Percentiles rank a stretch among this genome's conserved stretches.
Conservation (phyloP, 2,888 invertebrate genomes). For the Taenaris catops region DNA sequence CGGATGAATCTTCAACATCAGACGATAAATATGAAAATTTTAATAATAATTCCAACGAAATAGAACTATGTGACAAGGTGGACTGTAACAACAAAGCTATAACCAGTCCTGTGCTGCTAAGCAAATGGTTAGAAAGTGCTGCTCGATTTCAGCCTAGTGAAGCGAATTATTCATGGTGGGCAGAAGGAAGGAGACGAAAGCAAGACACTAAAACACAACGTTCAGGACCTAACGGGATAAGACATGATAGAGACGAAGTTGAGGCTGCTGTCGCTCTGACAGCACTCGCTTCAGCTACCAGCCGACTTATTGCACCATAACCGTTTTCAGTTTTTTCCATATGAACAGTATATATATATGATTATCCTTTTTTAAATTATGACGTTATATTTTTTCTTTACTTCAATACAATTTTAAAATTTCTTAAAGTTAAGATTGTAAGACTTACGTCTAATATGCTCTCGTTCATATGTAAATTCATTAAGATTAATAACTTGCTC, state of each 20-base stretch:
- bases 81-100: conserved; percentile 39
- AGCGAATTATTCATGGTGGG: conserved; percentile 85
- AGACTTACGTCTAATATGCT: no score
- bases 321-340: background rate
- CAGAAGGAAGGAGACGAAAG: conserved; percentile 52
- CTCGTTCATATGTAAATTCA: no score
- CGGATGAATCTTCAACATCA: conserved; percentile 45
- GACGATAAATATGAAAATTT: conserved; percentile 46
- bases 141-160: conserved; percentile 86
- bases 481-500: conserved; percentile 15
- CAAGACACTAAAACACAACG: conserved; percentile 39
- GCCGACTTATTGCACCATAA: conserved; percentile 48
- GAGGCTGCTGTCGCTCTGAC: conserved; percentile 89
- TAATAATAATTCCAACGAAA: conserved; percentile 56
- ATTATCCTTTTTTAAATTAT: no score
- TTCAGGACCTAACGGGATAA: conserved; percentile 40
- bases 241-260: conserved; percentile 85
- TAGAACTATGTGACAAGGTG: conserved; percentile 31
- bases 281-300: conserved; percentile 77
- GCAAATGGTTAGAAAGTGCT: conserved; percentile 88
- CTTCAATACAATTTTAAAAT: no score
- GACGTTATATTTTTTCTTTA: no score
- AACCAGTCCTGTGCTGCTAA: conserved; percentile 81
- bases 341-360: no score
- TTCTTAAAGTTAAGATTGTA: no score